Conservation (phyloP, 2,113 vertebrate genomes). For the Atherinomorus stipes region DNA sequence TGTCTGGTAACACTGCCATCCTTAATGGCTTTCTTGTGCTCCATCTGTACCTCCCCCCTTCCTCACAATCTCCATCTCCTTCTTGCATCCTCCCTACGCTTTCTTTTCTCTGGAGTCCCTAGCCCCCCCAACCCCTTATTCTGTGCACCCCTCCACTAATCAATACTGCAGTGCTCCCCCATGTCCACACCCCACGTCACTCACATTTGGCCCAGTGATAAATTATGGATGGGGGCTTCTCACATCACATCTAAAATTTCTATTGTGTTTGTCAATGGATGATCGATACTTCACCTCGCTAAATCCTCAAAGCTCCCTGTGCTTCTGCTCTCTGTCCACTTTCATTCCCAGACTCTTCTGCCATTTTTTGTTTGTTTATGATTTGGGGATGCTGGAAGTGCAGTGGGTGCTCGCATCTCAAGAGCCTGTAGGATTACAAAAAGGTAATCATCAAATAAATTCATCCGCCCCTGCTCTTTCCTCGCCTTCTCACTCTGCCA, state of each 20-base stretch:
- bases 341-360: slow-evolving; percentile 62
- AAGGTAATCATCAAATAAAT: slow-evolving; percentile 76
- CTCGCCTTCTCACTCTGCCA: slow-evolving; percentile 36
- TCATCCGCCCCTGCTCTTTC: slow-evolving; percentile 44
- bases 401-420: slow-evolving; percentile 55
- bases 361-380: slow-evolving; percentile 72
- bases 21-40: slow-evolving; percentile 95
- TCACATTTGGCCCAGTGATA: slow-evolving; percentile 91
- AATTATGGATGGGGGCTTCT: slow-evolving; percentile 93
- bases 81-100: slow-evolving; percentile 76
- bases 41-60: slow-evolving; percentile 67
- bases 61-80: slow-evolving; percentile 72
- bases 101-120: slow-evolving; percentile 64
- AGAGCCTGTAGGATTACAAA: slow-evolving; percentile 65
- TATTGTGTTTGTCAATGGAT: slow-evolving; percentile 93
- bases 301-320: slow-evolving; percentile 84
- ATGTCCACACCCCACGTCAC: slow-evolving; percentile 87
- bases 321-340: slow-evolving; percentile 67
- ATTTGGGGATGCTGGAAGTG: slow-evolving; percentile 71
- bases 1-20: slow-evolving; percentile 89
- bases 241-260: slow-evolving; percentile 93
- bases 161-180: slow-evolving; percentile 88
- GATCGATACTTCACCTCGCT: slow-evolving; percentile 89
- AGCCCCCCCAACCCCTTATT: slow-evolving; percentile 60
- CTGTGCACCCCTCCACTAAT: slow-evolving; percentile 84